Percentiles rank a stretch among this genome's conserved stretches.
Evolutionary conservation across 2,888 invertebrate species (phyloP).

Genomic region (Drosophila paranaensis): DNA sequence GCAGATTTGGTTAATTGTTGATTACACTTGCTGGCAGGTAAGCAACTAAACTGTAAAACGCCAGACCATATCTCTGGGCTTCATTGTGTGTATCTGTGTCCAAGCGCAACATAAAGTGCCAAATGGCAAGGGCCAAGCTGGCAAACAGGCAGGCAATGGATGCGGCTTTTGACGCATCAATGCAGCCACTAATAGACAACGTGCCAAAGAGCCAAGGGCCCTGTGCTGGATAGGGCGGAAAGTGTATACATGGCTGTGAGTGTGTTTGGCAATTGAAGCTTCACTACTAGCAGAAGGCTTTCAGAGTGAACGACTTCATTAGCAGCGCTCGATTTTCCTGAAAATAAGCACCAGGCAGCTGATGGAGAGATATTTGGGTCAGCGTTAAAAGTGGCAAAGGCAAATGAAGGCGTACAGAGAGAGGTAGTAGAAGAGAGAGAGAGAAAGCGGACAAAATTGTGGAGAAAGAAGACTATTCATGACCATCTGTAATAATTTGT

Average conservation of each 20-base stretch:
- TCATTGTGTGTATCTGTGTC: not conserved
- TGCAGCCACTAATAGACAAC: conserved; percentile 50
- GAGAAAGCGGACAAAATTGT: too few species aligned
- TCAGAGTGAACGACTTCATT: conserved; percentile 36
- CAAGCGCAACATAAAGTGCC: conserved; percentile 3
- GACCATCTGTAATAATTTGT: too few species aligned
- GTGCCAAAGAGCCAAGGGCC: conserved; percentile 19
- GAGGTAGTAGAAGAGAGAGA: not conserved
- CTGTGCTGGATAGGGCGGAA: not conserved
- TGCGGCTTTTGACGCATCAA: conserved; percentile 25
- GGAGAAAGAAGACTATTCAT: not conserved
- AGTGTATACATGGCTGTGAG: not conserved
- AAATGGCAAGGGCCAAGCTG: not conserved
- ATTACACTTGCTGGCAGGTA: conserved; percentile 10
- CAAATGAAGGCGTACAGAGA: not conserved
- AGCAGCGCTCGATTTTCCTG: conserved; percentile 26
- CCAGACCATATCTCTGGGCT: conserved; percentile 1
- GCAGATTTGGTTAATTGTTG: conserved; percentile 12
- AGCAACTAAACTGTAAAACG: conserved; percentile 1
- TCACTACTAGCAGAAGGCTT: conserved; percentile 20
- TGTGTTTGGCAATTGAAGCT: conserved; percentile 1
- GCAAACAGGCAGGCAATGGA: conserved; percentile 9
- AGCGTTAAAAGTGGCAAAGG: conserved; percentile 8
- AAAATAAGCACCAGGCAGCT: conserved; percentile 11
- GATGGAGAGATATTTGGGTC: conserved; percentile 26